Evolutionary conservation across 2,797 vertebrate genomes (phyloP).

Genomic region (Sphaeramia orbicularis): DNA sequence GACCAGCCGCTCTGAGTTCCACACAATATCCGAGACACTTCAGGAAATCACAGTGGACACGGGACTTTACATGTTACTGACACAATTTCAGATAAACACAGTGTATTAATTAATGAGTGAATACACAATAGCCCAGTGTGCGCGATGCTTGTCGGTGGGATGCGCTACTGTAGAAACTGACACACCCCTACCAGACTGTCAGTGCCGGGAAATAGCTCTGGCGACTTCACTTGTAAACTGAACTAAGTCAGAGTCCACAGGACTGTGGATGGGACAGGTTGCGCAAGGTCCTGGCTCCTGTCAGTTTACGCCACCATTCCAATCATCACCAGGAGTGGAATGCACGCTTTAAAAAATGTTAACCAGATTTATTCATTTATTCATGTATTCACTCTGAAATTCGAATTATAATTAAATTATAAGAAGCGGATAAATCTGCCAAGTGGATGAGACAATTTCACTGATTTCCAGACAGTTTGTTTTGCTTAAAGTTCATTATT

Average conservation of each 20-base stretch:
- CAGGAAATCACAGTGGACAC: slow-evolving; percentile 2
- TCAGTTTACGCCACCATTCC: slow-evolving; percentile 5
- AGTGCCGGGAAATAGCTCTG: slow-evolving; percentile 42
- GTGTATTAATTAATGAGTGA: not conserved
- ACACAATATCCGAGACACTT: slow-evolving; percentile 14
- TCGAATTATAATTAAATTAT: slow-evolving; percentile 8
- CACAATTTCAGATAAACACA: slow-evolving; percentile 1
- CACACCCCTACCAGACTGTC: slow-evolving; percentile 72
- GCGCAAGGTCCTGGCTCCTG: slow-evolving; percentile 34
- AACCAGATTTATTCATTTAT: slow-evolving; percentile 24
- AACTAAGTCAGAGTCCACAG: slow-evolving; percentile 54
- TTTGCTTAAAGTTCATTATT: slow-evolving; percentile 8
- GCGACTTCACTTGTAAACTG: slow-evolving; percentile 59
- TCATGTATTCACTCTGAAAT: slow-evolving; percentile 28
- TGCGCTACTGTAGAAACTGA: slow-evolving; percentile 49
- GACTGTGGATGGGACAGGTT: slow-evolving; percentile 35
- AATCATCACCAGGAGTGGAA: not conserved
- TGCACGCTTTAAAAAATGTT: slow-evolving; percentile 24
- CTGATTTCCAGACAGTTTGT: slow-evolving; percentile 12
- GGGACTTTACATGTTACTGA: slow-evolving; percentile 14
- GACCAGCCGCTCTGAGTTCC: slow-evolving; percentile 37
- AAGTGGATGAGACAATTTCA: too few species aligned
- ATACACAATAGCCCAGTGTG: not conserved
- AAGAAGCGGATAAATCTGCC: slow-evolving; percentile 4
- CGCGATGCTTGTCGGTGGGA: slow-evolving; percentile 32